phyloP scores from a whole-genome alignment of 1,140 invertebrate genomes.

The Helicoverpa zea region DNA sequence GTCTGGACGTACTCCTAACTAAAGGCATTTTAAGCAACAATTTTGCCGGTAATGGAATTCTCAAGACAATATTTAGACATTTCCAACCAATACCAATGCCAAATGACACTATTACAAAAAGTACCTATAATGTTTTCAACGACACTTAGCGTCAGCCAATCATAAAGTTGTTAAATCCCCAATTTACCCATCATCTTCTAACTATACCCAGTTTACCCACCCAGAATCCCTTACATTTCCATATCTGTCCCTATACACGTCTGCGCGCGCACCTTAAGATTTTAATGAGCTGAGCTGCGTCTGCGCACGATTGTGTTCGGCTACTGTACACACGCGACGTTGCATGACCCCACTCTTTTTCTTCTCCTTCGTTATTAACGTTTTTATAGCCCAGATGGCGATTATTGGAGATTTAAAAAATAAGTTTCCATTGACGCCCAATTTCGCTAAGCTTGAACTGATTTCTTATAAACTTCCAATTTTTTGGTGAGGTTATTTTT shows the following conservation, averaged over 20 bases:
- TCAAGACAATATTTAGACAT: too few species aligned
- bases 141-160: not conserved
- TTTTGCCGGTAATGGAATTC: too few species aligned
- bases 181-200: not conserved
- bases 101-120: too few species aligned
- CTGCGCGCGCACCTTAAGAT: constrained; percentile 41
- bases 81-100: too few species aligned
- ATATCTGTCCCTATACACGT: constrained; percentile 36
- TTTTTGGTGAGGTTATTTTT: not conserved
- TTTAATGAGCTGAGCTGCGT: constrained; percentile 43
- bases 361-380: constrained; percentile 38
- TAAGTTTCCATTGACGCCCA: constrained; percentile 40
- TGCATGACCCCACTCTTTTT: constrained; percentile 62
- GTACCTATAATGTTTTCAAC: too few species aligned
- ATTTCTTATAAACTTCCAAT: constrained; percentile 11
- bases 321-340: constrained; percentile 65
- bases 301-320: constrained; percentile 32
- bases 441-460: constrained; percentile 8
- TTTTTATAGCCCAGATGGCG: constrained; percentile 34
- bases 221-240: constrained; percentile 36
- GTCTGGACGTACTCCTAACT: too few species aligned
- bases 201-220: not conserved
- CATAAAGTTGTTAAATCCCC: not conserved
- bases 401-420: constrained; percentile 44
- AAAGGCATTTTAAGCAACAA: too few species aligned